Conservation (phyloP, 2,888 invertebrate species). For the Limulus polyphemus region DNA sequence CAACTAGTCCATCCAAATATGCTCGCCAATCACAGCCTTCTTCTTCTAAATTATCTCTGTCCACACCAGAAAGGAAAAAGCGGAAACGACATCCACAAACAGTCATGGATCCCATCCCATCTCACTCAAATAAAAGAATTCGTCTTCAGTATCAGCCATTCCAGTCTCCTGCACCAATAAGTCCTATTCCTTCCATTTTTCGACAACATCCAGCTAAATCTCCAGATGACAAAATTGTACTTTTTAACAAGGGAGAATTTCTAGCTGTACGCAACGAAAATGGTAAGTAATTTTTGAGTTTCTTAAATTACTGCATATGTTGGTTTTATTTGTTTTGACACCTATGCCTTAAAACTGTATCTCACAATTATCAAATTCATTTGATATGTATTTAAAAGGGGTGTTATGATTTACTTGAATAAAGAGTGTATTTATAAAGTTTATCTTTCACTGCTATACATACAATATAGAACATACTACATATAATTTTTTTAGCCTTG, state of each 20-base stretch:
- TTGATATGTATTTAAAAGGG: too few species aligned
- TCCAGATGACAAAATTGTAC: conserved; percentile 64
- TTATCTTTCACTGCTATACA: too few species aligned
- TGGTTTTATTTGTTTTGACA: too few species aligned
- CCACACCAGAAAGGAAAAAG: neutral
- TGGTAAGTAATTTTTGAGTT: conserved; percentile 44
- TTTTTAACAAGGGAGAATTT: conserved; percentile 81
- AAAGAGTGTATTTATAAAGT: too few species aligned
- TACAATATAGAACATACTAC: too few species aligned
- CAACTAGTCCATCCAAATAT: conserved; percentile 1
- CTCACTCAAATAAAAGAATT: conserved; percentile 39
- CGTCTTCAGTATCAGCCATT: conserved; percentile 60
- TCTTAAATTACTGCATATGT: neutral
- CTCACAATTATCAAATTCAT: too few species aligned
- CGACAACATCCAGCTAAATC: conserved; percentile 33
- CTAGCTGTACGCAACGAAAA: conserved; percentile 80
- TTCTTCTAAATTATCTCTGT: neutral
- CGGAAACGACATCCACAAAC: neutral
- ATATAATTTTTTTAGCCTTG: too few species aligned
- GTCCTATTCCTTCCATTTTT: conserved; percentile 18
- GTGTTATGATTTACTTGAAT: too few species aligned
- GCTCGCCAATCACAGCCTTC: conserved; percentile 3
- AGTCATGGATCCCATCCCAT: conserved; percentile 1
- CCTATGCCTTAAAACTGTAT: too few species aligned
- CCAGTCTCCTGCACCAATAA: conserved; percentile 58